Evolutionary conservation across 2,113 vertebrate genomes (phyloP), one percentile per base, ranked within the genome.

Genomic region (Anoura caudifer): DNA sequence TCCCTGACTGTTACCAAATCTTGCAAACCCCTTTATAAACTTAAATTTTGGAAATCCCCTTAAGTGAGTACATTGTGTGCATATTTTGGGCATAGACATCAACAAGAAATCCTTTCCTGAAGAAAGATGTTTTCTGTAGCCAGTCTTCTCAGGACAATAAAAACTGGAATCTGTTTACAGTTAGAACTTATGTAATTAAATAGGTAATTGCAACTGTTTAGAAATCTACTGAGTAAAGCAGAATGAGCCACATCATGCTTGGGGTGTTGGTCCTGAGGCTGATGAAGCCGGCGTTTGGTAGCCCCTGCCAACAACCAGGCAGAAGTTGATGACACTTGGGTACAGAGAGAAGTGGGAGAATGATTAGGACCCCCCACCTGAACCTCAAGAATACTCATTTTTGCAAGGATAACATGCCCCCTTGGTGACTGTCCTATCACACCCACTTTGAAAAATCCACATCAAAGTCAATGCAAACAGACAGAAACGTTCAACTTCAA

Each of bases 401-500:
- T 33, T 85, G 3, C 11, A 61, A 20, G 4, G 7, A 56, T 73
- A 22, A 45, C 38, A 86, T 12, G 59, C 14, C 9, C 33, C 36
- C 31, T 56, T 45, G 36, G 7, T 86, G 38, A 75, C 76, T 90
- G 8, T 52, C n/a, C 73, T 90, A 97, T 92, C 88, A 89, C n/a
- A 80, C 43, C 22, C 8, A 22, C n/a, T 93, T 95, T 86, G 93
- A 88, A 94, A 91, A 90, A 81, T 80, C 61, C 85, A 91, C 96
- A 90, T 96, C 80, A 83, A 79, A 96, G 92, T 97, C 92, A 95
- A n/a, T 95, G 45, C 63, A 91, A 96, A 92, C 43, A 93, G 92
- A 91, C 92, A 96, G 91, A 94, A 97, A 96, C 59, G 50, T 96
- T 96, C 83, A 96, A 86, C 87, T 96, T 96, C 88, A 96, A 95